Evolutionary conservation across 2,888 invertebrate species (phyloP).

Genomic region (Eulithis testata): DNA sequence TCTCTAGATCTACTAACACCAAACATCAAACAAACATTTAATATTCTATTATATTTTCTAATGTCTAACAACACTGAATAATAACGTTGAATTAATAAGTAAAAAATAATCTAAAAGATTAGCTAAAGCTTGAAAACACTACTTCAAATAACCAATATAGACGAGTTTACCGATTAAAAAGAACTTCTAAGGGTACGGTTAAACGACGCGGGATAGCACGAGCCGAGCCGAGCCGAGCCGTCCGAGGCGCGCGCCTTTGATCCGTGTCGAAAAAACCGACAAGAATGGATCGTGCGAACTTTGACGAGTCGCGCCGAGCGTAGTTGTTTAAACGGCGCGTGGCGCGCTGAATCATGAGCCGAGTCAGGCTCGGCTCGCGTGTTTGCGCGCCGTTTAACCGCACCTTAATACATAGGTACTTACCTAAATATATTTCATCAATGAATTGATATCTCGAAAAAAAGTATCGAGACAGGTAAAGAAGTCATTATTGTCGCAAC

Average conservation of each 20-base stretch:
- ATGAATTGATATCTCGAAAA: slow-evolving; percentile 57
- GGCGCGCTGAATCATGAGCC: too few species aligned
- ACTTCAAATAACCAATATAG: slow-evolving; percentile 61
- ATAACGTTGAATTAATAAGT: slow-evolving; percentile 52
- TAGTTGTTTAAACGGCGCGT: too few species aligned
- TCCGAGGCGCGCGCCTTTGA: too few species aligned
- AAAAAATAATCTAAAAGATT: slow-evolving; percentile 65
- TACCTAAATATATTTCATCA: slow-evolving; percentile 38
- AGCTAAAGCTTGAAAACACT: slow-evolving; percentile 74
- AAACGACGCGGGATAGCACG: too few species aligned
- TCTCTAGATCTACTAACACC: slow-evolving; percentile 75
- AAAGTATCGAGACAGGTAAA: slow-evolving; percentile 64
- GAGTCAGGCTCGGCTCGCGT: too few species aligned
- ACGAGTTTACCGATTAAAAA: slow-evolving; percentile 45
- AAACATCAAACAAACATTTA: slow-evolving; percentile 78
- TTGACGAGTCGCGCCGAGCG: too few species aligned
- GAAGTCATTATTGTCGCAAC: slow-evolving; percentile 52
- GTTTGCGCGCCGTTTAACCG: too few species aligned
- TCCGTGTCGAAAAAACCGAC: too few species aligned
- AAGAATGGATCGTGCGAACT: too few species aligned
- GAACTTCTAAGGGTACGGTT: too few species aligned
- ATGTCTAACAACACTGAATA: slow-evolving; percentile 53
- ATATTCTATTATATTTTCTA: slow-evolving; percentile 46
- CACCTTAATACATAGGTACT: too few species aligned
- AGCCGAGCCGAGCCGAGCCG: too few species aligned